A percentile compares a stretch with the other conserved stretches of the same genome.
Conservation (phyloP, 2,113 vertebrate species). For the Shinisaurus crocodilurus region DNA sequence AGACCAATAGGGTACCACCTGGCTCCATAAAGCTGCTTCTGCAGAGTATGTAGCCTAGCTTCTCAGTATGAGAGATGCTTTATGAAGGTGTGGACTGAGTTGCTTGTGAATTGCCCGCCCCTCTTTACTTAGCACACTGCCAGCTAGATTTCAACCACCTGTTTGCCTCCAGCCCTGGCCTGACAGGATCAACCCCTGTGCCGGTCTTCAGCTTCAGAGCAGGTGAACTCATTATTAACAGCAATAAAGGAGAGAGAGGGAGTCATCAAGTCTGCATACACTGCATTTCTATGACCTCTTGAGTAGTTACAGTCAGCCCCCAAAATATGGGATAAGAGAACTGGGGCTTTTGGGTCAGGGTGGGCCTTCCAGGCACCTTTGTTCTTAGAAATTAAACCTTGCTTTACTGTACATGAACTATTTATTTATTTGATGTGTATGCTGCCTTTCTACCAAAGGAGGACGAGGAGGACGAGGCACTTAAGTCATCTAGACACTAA, state of each 20-base stretch:
- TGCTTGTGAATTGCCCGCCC: no score
- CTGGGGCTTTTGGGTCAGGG: not conserved
- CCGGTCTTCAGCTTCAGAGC: not conserved
- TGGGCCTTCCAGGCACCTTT: not conserved
- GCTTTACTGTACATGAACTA: not conserved
- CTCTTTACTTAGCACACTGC: not conserved
- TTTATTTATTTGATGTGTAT: not conserved
- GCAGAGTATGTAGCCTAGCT: not conserved
- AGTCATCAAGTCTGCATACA: not conserved
- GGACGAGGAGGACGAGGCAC: no score
- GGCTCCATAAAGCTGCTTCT: not conserved
- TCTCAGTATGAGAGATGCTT: not conserved
- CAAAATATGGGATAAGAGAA: not conserved
- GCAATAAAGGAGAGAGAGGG: not conserved
- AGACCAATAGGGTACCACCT: not conserved
- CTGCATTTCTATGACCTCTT: not conserved
- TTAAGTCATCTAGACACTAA: not conserved
- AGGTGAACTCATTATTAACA: not conserved
- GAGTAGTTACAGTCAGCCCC: not conserved
- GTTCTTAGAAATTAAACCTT: not conserved
- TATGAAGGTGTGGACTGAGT: no score
- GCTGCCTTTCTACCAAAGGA: no score
- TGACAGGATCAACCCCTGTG: not conserved
- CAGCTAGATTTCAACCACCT: not conserved
- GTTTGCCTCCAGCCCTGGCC: not conserved